Evolutionary conservation across 2,888 invertebrate species (phyloP), one percentile per base, ranked within the genome.

Genomic region (Aspidiotus destructor): DNA sequence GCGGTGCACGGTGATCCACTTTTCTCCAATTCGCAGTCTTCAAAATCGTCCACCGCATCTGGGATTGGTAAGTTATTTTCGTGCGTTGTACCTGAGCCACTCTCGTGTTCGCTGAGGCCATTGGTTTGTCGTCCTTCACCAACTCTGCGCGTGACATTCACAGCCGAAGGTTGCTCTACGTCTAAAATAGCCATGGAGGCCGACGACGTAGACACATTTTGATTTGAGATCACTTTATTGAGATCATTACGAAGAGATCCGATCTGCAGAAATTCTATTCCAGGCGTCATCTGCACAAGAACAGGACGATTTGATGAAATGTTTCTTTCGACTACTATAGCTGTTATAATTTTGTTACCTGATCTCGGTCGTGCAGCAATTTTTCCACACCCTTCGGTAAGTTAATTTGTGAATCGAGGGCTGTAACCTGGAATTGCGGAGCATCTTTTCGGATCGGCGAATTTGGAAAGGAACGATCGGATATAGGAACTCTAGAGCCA

Each of bases 391-490:
- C 71, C 65, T 69, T 41, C 7, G 52, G 48, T 11, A 42, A 7
- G 42, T 42, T n/a, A 55, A 71, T 13, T 40, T 28, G 10, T 13
- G 57, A 57, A 17, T 64, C 64, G 17, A 58, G 65, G 16, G 48
- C 60, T 8, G 65, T 57, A 17, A 57, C 15, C 1, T 57, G 78
- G 73, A 82, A 82, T 71, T 83, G 81, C 68, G 83, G 81, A 68
- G 80, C 76, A 74, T 86, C 84, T 77, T 84, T 83, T 74, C 83
- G 81, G 78, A 86, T 82, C 54, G 88, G 86, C 57, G 89, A 86
- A 60, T 86, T 84, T 57, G 87, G 86, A 74, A 53, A 60, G 10
- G 68, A 60, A 2, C 60, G 54, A 7, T 61, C 61, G 28, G n/a
- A 41, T 7, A 41, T 68, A 68, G 61, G 61, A 68, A 61, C 61